phyloP scores from a whole-genome alignment of 2,888 invertebrate genomes.

The Chloroclysta siterata region DNA sequence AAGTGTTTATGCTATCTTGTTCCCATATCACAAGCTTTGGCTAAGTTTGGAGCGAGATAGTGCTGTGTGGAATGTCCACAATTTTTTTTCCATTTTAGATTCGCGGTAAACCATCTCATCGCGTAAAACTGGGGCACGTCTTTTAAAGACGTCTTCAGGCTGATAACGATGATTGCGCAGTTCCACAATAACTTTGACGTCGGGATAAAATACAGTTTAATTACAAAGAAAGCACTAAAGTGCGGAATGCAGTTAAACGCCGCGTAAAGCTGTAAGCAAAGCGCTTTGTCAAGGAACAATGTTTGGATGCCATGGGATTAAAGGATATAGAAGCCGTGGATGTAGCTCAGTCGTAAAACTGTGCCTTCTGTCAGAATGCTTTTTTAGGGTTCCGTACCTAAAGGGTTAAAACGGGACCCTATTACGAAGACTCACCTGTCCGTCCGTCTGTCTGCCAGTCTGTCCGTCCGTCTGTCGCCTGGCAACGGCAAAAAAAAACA shows the following conservation, averaged over 20 bases:
- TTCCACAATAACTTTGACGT: slow-evolving; percentile 15
- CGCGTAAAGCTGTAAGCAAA: slow-evolving; percentile 27
- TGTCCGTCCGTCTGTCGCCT: no score
- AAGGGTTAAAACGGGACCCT: no score
- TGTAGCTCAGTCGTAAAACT: neutral
- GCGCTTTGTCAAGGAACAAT: slow-evolving; percentile 30
- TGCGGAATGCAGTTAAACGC: slow-evolving; percentile 32
- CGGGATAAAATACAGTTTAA: slow-evolving; percentile 35
- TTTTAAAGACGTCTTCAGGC: neutral
- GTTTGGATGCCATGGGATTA: slow-evolving; percentile 2
- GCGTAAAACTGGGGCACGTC: no score
- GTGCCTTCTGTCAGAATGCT: neutral
- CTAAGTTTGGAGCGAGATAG: no score
- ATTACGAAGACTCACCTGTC: no score
- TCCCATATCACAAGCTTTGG: no score
- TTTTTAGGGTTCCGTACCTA: neutral
- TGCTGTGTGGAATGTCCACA: no score
- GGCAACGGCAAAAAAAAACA: no score
- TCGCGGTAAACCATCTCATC: no score
- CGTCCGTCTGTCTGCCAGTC: no score
- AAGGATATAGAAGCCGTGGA: slow-evolving; percentile 5
- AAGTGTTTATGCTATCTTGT: no score
- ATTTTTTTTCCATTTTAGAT: no score
- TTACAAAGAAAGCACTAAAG: slow-evolving; percentile 39
- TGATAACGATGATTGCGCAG: neutral